phyloP scores from a whole-genome alignment of 2,888 invertebrate genomes.

The Drosophila vallismaia region DNA sequence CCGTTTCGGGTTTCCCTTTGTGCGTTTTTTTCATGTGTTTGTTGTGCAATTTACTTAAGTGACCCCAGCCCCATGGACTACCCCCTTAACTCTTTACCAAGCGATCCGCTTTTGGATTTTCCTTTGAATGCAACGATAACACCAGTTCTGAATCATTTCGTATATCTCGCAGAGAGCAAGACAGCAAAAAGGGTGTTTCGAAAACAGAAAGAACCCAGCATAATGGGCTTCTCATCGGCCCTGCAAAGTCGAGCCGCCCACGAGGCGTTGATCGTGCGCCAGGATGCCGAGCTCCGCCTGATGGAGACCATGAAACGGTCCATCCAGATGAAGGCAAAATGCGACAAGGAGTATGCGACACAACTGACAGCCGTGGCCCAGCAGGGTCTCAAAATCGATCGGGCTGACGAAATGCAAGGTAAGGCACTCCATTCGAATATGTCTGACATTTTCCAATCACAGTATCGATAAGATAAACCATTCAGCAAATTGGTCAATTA shows the following conservation, averaged over 20 bases:
- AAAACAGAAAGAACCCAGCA: conserved; percentile 33
- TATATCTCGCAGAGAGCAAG: conserved; percentile 25
- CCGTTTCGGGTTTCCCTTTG: conserved; percentile 10
- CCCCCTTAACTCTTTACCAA: conserved; percentile 4
- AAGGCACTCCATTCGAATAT: conserved; percentile 40
- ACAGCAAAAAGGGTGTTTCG: conserved; percentile 16
- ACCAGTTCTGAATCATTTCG: conserved; percentile 55
- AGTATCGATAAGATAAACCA: conserved; percentile 12
- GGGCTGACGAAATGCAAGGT: conserved; percentile 84
- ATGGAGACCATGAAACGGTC: conserved; percentile 96
- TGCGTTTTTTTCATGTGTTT: conserved; percentile 28
- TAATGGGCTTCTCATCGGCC: conserved; percentile 93
- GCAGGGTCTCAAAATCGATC: conserved; percentile 93
- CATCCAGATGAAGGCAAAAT: conserved; percentile 93
- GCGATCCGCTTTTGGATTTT: conserved; percentile 4
- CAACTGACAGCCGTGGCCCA: conserved; percentile 91
- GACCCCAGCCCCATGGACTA: neutral
- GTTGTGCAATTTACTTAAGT: conserved; percentile 51
- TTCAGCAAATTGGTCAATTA: conserved; percentile 21
- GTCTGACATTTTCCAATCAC: conserved; percentile 23
- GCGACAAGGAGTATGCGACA: conserved; percentile 95
- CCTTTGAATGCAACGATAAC: conserved; percentile 36
- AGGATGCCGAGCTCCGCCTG: conserved; percentile 96
- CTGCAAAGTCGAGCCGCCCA: conserved; percentile 95
- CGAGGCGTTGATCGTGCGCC: conserved; percentile 94